Evolutionary conservation across 2,113 vertebrate species (phyloP).

Genomic region (Pedetes capensis): DNA sequence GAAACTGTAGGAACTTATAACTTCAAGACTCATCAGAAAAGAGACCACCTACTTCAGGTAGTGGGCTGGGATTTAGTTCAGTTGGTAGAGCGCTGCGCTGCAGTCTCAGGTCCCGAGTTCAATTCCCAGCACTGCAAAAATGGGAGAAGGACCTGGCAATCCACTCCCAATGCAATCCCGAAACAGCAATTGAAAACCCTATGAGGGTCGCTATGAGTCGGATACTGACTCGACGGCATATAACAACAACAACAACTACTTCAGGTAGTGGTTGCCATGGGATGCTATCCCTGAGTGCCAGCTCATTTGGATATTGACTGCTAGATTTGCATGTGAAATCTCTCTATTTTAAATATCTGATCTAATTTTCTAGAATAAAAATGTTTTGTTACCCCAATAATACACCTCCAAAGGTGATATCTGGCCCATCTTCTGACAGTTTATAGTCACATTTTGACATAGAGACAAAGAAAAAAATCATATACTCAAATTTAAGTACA

Average conservation of each 20-base stretch:
- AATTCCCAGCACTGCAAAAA: too few relatives aligned
- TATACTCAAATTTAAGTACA: not conserved
- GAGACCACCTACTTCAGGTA: accelerated
- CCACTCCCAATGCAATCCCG: too few relatives aligned
- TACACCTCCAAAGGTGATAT: not conserved
- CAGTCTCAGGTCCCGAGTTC: too few relatives aligned
- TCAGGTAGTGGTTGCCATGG: accelerated
- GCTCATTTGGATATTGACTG: not conserved
- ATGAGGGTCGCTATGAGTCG: too few relatives aligned
- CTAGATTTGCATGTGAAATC: not conserved
- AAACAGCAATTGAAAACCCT: too few relatives aligned
- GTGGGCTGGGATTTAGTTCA: too few relatives aligned
- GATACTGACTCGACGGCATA: too few relatives aligned
- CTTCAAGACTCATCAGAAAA: not conserved
- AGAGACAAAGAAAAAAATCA: not conserved
- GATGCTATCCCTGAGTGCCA: too few relatives aligned
- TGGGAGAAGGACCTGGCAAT: too few relatives aligned
- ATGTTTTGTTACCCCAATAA: not conserved
- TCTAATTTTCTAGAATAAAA: not conserved
- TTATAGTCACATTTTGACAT: not conserved
- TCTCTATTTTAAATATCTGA: not conserved
- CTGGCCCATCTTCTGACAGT: not conserved
- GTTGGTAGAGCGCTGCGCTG: too few relatives aligned
- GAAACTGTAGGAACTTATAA: not conserved
- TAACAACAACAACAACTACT: too few relatives aligned